These are phyloP conservation scores for Julus scandinavius DNA, from an alignment of 2,888 invertebrate species.

Conservation along the genomic window DNA sequence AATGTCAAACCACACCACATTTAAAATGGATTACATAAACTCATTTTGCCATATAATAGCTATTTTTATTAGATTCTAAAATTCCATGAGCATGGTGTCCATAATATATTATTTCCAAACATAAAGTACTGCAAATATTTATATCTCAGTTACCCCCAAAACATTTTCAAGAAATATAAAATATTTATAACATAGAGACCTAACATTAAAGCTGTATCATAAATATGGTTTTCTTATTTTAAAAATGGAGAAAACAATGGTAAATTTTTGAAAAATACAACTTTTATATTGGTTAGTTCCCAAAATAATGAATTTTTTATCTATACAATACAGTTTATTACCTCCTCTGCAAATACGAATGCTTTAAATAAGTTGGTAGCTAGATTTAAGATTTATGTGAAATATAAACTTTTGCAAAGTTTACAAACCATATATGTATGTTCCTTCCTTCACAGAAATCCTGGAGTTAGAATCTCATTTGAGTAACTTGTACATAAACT, in stretches of 20 bases:
- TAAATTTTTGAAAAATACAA: neutral
- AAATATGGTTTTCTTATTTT: neutral
- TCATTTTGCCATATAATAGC: neutral
- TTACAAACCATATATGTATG: too few relatives aligned
- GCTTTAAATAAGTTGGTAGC: too few relatives aligned
- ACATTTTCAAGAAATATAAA: neutral
- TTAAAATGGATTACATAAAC: neutral
- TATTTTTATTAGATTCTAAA: neutral
- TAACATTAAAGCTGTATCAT: neutral
- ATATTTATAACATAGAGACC: neutral
- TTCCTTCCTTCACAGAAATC: too few relatives aligned
- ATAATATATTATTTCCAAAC: neutral
- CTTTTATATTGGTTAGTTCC: neutral
- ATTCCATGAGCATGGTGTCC: neutral
- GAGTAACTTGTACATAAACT: too few relatives aligned
- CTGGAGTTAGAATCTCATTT: too few relatives aligned
- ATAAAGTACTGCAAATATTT: neutral
- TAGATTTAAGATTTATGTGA: too few relatives aligned
- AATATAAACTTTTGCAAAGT: too few relatives aligned
- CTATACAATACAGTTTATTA: too few relatives aligned
- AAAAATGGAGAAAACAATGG: neutral
- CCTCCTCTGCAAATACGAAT: too few relatives aligned
- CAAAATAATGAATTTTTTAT: too few relatives aligned
- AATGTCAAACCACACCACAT: neutral
- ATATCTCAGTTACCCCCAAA: neutral